Conservation (phyloP, 1,140 invertebrate species). For the Phthorimaea operculella region DNA sequence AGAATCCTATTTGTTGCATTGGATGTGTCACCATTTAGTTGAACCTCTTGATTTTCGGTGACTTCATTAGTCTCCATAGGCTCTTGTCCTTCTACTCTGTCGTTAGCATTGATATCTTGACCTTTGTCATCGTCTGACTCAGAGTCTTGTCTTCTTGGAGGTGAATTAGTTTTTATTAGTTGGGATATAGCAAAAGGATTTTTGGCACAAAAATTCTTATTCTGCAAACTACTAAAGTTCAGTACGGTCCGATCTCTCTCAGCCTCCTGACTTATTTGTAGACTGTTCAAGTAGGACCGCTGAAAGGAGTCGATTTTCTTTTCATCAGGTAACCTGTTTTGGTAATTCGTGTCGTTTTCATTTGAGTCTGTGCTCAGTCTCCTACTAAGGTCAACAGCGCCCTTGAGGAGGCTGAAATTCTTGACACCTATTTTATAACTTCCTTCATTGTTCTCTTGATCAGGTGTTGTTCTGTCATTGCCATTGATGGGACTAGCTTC, state of each 20-base stretch:
- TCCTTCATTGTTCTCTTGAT: slow-evolving; percentile 37
- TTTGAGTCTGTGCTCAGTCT: slow-evolving; percentile 65
- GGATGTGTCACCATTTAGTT: slow-evolving; percentile 55
- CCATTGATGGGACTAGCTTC: slow-evolving; percentile 63
- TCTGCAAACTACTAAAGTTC: slow-evolving; percentile 63
- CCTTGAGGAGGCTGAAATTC: slow-evolving; percentile 62
- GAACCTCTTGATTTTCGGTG: slow-evolving; percentile 33
- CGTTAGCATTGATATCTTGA: slow-evolving; percentile 59
- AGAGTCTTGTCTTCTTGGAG: slow-evolving; percentile 64
- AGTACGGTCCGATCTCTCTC: slow-evolving; percentile 53
- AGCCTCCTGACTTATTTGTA: slow-evolving; percentile 51
- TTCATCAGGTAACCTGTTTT: slow-evolving; percentile 54
- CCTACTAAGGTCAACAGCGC: slow-evolving; percentile 61
- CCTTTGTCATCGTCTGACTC: slow-evolving; percentile 61
- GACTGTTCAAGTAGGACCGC: slow-evolving; percentile 63
- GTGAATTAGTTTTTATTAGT: slow-evolving; percentile 66
- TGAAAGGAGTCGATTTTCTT: slow-evolving; percentile 60
- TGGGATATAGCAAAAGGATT: slow-evolving; percentile 68
- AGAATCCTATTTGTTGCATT: slow-evolving; percentile 64
- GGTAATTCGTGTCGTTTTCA: slow-evolving; percentile 60
- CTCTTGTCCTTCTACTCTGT: slow-evolving; percentile 45
- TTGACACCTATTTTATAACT: slow-evolving; percentile 62
- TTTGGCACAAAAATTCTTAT: slow-evolving; percentile 68
- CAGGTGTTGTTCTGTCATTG: slow-evolving; percentile 49
- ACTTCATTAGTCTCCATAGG: slow-evolving; percentile 34